Evolutionary conservation across 2,797 vertebrate genomes (phyloP), one percentile per base, ranked within the genome.

Genomic region (Xenopus petersii): DNA sequence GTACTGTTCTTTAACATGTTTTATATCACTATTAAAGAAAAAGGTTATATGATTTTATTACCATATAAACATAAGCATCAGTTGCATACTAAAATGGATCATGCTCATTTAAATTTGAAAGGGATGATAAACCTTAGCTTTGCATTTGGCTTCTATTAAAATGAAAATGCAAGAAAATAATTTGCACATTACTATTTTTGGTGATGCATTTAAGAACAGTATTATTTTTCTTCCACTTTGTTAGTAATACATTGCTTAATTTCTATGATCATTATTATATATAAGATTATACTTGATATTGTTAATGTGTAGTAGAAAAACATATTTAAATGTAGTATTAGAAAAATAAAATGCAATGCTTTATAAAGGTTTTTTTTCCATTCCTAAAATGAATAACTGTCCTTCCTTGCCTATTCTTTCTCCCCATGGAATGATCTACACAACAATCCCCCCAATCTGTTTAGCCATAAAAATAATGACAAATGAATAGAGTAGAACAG

Each of bases 1-100:
- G 58, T 73, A 58, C 47, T 55, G 33, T 55, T 13, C 33, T 65
- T 55, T 72, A 65, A 47, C 51, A 77, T 73, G 59, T 10, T 73
- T 24, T 61, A 68, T 68, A 21, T 33, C 16, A 49, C 59, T 73
- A 21, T 21, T 67, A 64, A 62, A n/a, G 7, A 48, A 26, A 24
- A 55, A 70, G 16, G 64, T 75, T 70, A 65, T 70, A 65, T 56
- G 54, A 24, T 33, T 33, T 30, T 59, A 59, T 64, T 48, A 56
- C 51, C 13, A 51, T 33, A 15, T 56, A 63, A 63, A 63, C 61
- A 63, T 42, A 10, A 33, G 36, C n/a, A 51, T 65, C 42, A 47
- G 21, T 55, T 71, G 24, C 26, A 65, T 56, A 56, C 11, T 56
- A 56, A 56, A 56, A 56, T 17, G 54, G 7, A 15, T 56, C 54